A percentile compares a stretch with the other conserved stretches of the same genome.
phyloP scores from a whole-genome alignment of 1,140 invertebrate genomes.

The Drosophila pseudoobscura region DNA sequence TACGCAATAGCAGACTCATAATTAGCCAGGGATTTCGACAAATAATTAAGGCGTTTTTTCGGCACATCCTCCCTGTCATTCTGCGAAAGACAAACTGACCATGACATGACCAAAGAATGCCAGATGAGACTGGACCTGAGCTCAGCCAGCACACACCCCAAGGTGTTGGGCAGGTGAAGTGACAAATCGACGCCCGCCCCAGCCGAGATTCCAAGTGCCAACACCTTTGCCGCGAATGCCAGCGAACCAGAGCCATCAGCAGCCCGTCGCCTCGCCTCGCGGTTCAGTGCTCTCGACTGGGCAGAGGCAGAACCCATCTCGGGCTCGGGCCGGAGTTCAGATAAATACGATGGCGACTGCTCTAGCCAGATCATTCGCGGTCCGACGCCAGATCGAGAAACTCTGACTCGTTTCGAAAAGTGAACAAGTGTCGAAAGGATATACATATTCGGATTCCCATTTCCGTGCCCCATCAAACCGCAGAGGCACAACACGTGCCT shows the following conservation, averaged over 20 bases:
- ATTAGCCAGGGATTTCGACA: slow-evolving; percentile 53
- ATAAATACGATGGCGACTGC: slow-evolving; percentile 59
- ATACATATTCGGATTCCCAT: slow-evolving; percentile 15
- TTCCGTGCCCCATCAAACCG: neutral
- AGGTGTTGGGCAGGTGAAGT: slow-evolving; percentile 74
- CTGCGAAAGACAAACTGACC: slow-evolving; percentile 75
- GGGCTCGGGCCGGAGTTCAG: slow-evolving; percentile 42
- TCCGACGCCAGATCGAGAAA: slow-evolving; percentile 29
- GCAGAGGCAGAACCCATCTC: slow-evolving; percentile 13
- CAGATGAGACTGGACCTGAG: slow-evolving; percentile 13
- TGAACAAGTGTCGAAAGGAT: slow-evolving; percentile 36
- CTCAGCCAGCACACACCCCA: slow-evolving; percentile 38
- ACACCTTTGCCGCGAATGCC: slow-evolving; percentile 56
- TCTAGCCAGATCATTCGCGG: slow-evolving; percentile 61
- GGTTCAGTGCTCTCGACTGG: slow-evolving; percentile 45
- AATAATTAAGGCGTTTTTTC: slow-evolving; percentile 36
- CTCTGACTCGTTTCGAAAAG: slow-evolving; percentile 13
- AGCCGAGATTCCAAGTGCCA: slow-evolving; percentile 39
- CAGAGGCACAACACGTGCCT: slow-evolving; percentile 50
- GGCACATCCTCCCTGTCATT: slow-evolving; percentile 63
- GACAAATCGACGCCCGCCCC: slow-evolving; percentile 58
- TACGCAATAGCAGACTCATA: slow-evolving; percentile 62
- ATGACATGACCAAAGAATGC: slow-evolving; percentile 61
- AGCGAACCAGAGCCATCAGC: slow-evolving; percentile 32
- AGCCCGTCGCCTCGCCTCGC: slow-evolving; percentile 25